A percentile compares a stretch with the other conserved stretches of the same genome.
These are phyloP conservation scores for Mycteria americana DNA, from an alignment of 2,797 vertebrate genomes.

Conservation along the genomic window DNA sequence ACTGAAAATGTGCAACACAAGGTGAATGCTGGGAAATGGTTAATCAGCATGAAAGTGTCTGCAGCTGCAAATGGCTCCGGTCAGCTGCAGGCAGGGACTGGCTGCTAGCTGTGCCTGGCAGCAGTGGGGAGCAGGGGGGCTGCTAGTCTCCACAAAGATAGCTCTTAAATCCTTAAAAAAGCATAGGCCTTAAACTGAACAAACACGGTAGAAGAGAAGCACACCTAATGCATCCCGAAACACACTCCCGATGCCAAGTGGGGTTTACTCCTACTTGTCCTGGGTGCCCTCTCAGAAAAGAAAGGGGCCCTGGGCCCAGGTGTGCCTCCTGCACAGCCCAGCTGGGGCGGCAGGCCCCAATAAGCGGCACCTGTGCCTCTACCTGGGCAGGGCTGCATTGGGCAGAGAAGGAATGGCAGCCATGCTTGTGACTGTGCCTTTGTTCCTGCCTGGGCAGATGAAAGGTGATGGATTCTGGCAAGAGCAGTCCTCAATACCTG, in stretches of 20 bases:
- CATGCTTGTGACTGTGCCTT: fast-evolving
- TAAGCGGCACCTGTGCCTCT: not conserved
- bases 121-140: not conserved
- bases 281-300: not conserved
- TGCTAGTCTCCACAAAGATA: not conserved
- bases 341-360: not conserved
- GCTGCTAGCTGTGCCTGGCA: not conserved
- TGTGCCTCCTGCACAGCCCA: not conserved
- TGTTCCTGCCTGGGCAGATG: too few species aligned
- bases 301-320: not conserved
- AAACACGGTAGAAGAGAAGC: not conserved
- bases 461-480: not conserved
- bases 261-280: not conserved
- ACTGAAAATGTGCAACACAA: not conserved
- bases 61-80: not conserved
- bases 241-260: fast-evolving
- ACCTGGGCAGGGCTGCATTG: fast-evolving
- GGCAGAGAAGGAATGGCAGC: not conserved
- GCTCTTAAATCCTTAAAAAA: not conserved
- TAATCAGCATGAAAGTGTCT: not conserved
- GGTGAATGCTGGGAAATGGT: not conserved
- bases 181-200: not conserved
- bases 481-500: not conserved
- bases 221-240: not conserved
- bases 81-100: not conserved